Evolutionary conservation across 2,113 vertebrate species (phyloP).

Genomic region (Perccottus glenii): DNA sequence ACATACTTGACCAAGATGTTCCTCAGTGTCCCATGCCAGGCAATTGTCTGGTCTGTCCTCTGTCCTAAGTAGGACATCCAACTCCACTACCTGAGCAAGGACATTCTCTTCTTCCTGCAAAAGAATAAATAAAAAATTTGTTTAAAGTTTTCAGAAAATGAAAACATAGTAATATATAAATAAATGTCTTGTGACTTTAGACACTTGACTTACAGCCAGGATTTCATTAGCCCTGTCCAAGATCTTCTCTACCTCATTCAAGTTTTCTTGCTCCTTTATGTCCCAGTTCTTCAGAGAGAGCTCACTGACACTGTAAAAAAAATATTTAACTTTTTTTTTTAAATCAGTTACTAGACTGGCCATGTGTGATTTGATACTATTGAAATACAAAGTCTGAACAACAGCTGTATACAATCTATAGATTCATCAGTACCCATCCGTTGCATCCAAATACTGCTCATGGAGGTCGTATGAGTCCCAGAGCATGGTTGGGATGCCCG

Average conservation of each 20-base stretch:
- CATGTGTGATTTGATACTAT: too few relatives aligned
- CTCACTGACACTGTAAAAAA: conserved; percentile 20
- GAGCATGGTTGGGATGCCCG: conserved; percentile 57
- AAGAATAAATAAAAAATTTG: not conserved
- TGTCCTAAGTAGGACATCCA: conserved; percentile 67
- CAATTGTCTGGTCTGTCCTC: conserved; percentile 44
- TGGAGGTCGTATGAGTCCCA: conserved; percentile 79
- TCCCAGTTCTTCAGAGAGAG: conserved; percentile 69
- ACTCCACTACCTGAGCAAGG: conserved; percentile 71
- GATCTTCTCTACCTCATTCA: conserved; percentile 70
- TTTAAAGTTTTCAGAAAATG: not conserved
- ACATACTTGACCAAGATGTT: conserved; percentile 48
- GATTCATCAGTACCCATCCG: conserved; percentile 53
- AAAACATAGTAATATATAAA: not conserved
- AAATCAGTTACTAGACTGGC: too few relatives aligned
- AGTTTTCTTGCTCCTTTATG: conserved; percentile 72
- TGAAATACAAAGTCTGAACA: too few relatives aligned
- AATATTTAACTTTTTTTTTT: too few relatives aligned
- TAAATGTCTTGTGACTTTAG: not conserved
- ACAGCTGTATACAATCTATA: not conserved
- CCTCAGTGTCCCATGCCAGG: conserved; percentile 47
- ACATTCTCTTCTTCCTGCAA: conserved; percentile 77
- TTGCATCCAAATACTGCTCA: conserved; percentile 46
- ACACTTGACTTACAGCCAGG: conserved; percentile 61
- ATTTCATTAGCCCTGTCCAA: conserved; percentile 72